Conservation (phyloP, 2,888 invertebrate genomes). For the Cheilosia vernalis region DNA sequence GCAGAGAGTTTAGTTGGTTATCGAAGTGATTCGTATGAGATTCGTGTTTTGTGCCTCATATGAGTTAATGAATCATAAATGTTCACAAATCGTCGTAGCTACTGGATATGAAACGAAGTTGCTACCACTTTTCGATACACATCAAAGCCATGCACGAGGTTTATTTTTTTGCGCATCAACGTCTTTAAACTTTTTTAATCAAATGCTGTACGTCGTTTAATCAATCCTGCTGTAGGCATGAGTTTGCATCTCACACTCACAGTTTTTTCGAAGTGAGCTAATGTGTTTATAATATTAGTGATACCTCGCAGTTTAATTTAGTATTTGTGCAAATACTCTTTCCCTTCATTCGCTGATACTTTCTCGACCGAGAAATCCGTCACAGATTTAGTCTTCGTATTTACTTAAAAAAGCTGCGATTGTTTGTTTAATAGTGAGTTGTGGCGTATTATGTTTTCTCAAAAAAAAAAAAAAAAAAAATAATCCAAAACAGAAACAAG, state of each 20-base stretch:
- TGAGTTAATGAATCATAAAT: conserved; percentile 56
- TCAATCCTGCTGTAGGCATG: neutral
- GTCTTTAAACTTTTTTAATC: neutral
- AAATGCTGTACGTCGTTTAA: neutral
- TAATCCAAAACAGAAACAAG: too few relatives aligned
- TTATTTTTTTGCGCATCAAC: neutral
- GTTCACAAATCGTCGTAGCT: conserved; percentile 35
- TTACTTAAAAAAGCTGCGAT: neutral
- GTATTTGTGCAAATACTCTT: neutral
- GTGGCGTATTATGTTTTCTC: too few relatives aligned
- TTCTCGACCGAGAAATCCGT: too few relatives aligned
- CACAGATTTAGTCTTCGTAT: neutral
- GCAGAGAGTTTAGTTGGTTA: conserved; percentile 13
- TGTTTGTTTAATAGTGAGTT: neutral
- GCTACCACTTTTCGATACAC: conserved; percentile 24
- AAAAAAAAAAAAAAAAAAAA: too few relatives aligned
- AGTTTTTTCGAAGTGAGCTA: too few relatives aligned
- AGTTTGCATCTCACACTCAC: too few relatives aligned
- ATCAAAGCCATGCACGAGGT: conserved; percentile 24
- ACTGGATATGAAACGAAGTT: conserved; percentile 46
- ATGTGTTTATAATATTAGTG: too few relatives aligned
- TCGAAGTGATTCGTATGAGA: conserved; percentile 36
- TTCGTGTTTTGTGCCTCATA: conserved; percentile 56
- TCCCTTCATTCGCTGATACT: neutral
- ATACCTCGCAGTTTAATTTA: neutral